Evolutionary conservation across 2,113 vertebrate species (phyloP).

Genomic region (Alouatta palliata): DNA sequence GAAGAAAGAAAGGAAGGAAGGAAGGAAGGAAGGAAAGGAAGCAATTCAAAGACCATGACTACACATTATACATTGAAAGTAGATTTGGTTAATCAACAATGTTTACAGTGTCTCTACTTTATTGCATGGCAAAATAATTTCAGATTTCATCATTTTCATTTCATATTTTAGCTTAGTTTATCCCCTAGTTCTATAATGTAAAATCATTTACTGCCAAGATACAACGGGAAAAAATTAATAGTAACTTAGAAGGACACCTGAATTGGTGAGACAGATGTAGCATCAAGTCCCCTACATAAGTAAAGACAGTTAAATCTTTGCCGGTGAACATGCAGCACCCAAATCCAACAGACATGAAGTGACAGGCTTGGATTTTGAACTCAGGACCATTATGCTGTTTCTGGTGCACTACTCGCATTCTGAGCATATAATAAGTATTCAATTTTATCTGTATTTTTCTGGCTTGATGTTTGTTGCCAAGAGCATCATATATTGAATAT

Average conservation of each 20-base stretch:
- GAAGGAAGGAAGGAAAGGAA: no score
- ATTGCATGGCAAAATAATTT: not conserved
- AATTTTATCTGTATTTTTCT: no score
- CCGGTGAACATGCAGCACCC: no score
- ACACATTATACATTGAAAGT: not conserved
- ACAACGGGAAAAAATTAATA: not conserved
- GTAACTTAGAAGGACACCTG: no score
- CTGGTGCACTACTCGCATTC: no score
- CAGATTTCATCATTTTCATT: not conserved
- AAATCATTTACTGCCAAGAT: not conserved
- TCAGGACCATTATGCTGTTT: no score
- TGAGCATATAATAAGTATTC: no score
- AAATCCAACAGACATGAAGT: no score
- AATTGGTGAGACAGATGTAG: not conserved
- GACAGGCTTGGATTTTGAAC: no score
- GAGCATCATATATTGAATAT: no score
- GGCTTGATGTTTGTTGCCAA: no score
- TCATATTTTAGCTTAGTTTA: not conserved
- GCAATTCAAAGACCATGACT: not conserved
- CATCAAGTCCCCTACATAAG: not conserved
- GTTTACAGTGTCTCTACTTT: not conserved
- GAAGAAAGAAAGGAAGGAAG: accelerated
- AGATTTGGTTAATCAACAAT: not conserved
- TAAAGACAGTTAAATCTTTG: not conserved
- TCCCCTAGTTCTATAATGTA: not conserved